Base-by-base conservation (phyloP, 2,888 invertebrate species). In the Clanis bilineata region DNA sequence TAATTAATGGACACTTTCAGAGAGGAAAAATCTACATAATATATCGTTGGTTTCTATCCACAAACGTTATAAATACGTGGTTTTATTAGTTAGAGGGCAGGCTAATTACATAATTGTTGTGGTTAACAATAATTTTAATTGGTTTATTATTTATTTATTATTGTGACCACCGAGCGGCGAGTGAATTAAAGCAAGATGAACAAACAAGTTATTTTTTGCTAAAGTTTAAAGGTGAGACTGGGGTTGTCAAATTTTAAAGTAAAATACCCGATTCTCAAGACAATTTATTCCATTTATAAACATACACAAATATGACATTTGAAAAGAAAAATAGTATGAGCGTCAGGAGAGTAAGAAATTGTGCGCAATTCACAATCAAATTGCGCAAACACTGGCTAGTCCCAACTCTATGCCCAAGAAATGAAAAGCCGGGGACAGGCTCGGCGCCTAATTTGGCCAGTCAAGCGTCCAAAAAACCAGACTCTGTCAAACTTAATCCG, bases 101-200 rank as follows among this genome's bases (percentile, higher is more conserved):
- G 6, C 18, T 51, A 51, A 51, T 32, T 18, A 18, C 32, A 32
- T 32, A 51, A 28, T 51, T 51, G 28, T 32, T 51, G 47, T 15
- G 47, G 47, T 51, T 51, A 51, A 18, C 7, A 15, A 51, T 6
- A 15, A 51, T 6, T 32, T 47, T 47, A 47, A 51, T 51, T 51
- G 51, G 18, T 51, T 51, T 51, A 32, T 51, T 51, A 32, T 10
- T 41, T 18, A n/a, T n/a, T 41, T 18, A 5, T 6, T 18, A 41
- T 5, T 41, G 18, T 41, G 18, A 9, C 18, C 41, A 6, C 7
- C 1, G 18, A 41, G 18, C 15, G 39, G 15, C 39, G 9, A 18
- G 18, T 18, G 18, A 18, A 41, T 15, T 41, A 18, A 41, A 18
- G 41, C 18, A 18, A 2, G 18, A 15, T 15, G 6, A 18, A 21